Conservation (phyloP, 2,113 vertebrate genomes). For the Oryzias woworae region DNA sequence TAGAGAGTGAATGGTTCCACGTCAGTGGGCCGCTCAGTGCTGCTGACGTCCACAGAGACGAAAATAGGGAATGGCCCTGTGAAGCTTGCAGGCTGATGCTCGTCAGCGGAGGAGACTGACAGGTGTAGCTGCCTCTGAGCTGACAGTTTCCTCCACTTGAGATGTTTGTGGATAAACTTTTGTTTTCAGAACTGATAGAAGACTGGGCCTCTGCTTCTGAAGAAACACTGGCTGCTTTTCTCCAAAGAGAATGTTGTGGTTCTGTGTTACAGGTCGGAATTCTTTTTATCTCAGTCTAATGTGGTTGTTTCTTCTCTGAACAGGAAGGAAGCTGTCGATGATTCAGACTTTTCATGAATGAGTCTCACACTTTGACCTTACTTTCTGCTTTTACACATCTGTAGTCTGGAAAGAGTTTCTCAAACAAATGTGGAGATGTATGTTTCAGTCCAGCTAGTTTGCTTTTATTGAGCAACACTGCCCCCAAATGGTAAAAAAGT, state of each 20-base stretch:
- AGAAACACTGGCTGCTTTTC: background rate
- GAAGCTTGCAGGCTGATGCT: constrained; percentile 46
- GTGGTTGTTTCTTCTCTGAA: background rate
- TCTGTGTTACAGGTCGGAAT: background rate
- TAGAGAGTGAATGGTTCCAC: constrained; percentile 53
- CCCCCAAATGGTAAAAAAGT: constrained; percentile 39
- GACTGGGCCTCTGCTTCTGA: background rate
- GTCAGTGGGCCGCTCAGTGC: constrained; percentile 50
- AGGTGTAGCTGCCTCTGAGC: constrained; percentile 44
- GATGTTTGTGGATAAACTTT: constrained; percentile 31
- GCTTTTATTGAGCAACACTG: constrained; percentile 43
- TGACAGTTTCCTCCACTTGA: constrained; percentile 10
- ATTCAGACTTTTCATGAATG: background rate
- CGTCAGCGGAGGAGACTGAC: constrained; percentile 55
- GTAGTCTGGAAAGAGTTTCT: background rate
- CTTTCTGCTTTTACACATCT: background rate
- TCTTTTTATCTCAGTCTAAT: background rate
- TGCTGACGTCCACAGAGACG: constrained; percentile 64
- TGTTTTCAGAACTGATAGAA: constrained; percentile 4
- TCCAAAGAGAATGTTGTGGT: background rate
- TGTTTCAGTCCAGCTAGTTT: background rate
- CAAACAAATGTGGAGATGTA: background rate
- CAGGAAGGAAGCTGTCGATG: background rate
- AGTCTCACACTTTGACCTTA: background rate
- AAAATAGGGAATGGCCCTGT: constrained; percentile 59